phyloP scores from a whole-genome alignment of 2,113 vertebrate genomes.

The Ia io region DNA sequence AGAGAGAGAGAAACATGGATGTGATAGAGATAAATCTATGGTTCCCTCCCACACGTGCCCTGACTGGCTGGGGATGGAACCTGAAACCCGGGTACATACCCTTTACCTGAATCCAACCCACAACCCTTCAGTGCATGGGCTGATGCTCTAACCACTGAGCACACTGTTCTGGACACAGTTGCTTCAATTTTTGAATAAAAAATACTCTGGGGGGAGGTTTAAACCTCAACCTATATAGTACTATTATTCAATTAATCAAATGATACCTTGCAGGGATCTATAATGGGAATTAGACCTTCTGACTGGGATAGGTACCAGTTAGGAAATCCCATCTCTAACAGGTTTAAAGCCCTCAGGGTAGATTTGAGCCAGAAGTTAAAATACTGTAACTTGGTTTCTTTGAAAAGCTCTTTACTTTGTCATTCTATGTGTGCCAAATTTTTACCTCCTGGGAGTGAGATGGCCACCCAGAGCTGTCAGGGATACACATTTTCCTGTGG shows the following conservation, averaged over 20 bases:
- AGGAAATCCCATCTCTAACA: neutral
- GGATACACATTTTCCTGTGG: neutral
- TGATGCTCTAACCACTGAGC: too few species aligned
- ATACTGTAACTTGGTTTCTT: neutral
- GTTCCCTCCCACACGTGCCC: too few species aligned
- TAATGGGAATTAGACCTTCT: neutral
- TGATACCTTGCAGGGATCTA: neutral
- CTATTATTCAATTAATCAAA: neutral
- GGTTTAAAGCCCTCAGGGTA: neutral
- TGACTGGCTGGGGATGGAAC: too few species aligned
- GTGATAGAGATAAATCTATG: too few species aligned
- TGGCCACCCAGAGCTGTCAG: neutral
- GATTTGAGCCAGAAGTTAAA: neutral
- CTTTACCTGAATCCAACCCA: too few species aligned
- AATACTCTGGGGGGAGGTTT: neutral
- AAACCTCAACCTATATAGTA: neutral
- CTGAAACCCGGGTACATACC: too few species aligned
- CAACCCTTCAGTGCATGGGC: too few species aligned
- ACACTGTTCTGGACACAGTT: neutral
- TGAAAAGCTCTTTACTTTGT: neutral
- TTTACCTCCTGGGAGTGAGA: neutral
- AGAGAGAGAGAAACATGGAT: too few species aligned
- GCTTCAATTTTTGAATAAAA: constrained; percentile 8
- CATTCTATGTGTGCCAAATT: neutral
- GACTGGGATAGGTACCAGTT: too few species aligned